Percentiles rank a stretch among this genome's conserved stretches.
Conservation (phyloP, 2,113 vertebrate species). For the Progne subis region DNA sequence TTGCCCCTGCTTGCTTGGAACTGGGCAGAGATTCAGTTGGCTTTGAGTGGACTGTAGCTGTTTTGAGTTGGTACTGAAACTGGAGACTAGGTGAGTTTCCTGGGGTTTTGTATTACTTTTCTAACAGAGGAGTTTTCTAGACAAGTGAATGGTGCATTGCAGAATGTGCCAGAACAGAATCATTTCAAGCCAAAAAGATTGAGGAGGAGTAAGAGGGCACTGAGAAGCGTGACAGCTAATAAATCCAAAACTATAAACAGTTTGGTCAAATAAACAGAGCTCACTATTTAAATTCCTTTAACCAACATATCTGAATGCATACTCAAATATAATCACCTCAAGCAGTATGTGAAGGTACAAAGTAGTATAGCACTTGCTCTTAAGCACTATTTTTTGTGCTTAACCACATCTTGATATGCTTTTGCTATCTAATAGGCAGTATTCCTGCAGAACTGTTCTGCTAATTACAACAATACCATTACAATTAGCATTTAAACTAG, state of each 20-base stretch:
- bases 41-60: not conserved
- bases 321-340: conserved; percentile 14
- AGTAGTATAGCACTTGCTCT: not conserved
- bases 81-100: conserved; percentile 35
- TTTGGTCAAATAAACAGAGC: not conserved
- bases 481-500: not conserved
- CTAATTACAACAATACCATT: conserved; percentile 8
- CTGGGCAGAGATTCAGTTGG: conserved; percentile 30
- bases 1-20: conserved; percentile 1
- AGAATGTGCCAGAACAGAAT: conserved; percentile 16
- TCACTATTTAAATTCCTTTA: conserved; percentile 13
- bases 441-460: conserved; percentile 24
- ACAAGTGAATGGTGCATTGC: conserved; percentile 4
- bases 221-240: not conserved
- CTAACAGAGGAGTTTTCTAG: not conserved
- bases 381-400: not conserved
- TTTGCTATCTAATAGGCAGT: conserved; percentile 13
- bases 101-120: conserved; percentile 18
- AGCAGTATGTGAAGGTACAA: not conserved
- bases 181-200: not conserved
- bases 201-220: not conserved
- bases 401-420: not conserved
- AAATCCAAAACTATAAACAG: conserved; percentile 26
- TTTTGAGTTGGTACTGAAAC: conserved; percentile 23
- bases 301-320: not conserved